phyloP scores from a whole-genome alignment of 2,888 invertebrate species.

The Brachypalpus laphriformis region DNA sequence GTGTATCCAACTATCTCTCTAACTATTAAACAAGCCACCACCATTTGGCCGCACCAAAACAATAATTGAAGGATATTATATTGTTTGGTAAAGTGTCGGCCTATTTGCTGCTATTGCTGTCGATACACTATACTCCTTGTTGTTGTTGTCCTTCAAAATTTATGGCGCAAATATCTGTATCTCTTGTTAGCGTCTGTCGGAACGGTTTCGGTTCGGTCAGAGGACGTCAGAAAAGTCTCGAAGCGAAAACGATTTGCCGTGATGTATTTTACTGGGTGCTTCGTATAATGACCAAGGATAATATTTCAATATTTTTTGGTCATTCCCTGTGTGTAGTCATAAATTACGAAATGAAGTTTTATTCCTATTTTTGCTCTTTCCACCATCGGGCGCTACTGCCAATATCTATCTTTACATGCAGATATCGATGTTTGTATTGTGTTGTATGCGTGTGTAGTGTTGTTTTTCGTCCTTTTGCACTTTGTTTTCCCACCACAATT shows the following conservation, averaged over 20 bases:
- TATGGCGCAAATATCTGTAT: constrained; percentile 63
- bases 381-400: no score
- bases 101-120: constrained; percentile 64
- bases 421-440: constrained; percentile 10
- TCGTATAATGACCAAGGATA: constrained; percentile 71
- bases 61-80: constrained; percentile 64
- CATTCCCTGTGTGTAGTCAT: constrained; percentile 69
- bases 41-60: constrained; percentile 47
- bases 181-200: constrained; percentile 45
- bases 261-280: constrained; percentile 73
- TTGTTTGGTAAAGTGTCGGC: constrained; percentile 68
- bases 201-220: constrained; percentile 17
- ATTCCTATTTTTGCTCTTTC: constrained; percentile 46
- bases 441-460: constrained; percentile 29
- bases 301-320: constrained; percentile 74
- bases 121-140: constrained; percentile 38
- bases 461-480: constrained; percentile 60
- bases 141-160: constrained; percentile 47
- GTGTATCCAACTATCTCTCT: constrained; percentile 6
- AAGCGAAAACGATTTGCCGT: constrained; percentile 69
- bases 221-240: constrained; percentile 50
- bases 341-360: constrained; percentile 70
- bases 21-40: constrained; percentile 34
- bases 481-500: constrained; percentile 69
- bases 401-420: constrained; percentile 35